Evolutionary conservation across 1,140 invertebrate genomes (phyloP).

Genomic region (Panonychus citri): DNA sequence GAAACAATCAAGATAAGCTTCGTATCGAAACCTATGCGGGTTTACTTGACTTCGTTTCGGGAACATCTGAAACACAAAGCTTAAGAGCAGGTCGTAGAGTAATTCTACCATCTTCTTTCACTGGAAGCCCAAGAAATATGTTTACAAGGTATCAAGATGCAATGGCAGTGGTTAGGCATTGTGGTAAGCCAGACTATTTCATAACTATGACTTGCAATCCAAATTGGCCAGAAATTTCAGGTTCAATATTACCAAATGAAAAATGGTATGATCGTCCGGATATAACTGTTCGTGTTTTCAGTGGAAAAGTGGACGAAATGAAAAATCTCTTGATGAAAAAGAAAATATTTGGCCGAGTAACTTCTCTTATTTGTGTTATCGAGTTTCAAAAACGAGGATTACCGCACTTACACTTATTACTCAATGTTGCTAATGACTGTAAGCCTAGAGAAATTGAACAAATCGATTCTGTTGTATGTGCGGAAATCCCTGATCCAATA

Average conservation of each 20-base stretch:
- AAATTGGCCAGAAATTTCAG: conserved; percentile 26
- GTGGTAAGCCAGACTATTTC: conserved; percentile 23
- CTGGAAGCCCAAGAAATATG: conserved; percentile 6
- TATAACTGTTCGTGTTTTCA: not conserved
- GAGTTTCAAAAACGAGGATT: conserved; percentile 26
- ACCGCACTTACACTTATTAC: conserved; percentile 22
- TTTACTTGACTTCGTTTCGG: too few relatives aligned
- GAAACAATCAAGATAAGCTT: not conserved
- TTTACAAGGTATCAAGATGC: conserved; percentile 16
- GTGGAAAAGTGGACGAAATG: not conserved
- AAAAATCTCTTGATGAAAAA: not conserved
- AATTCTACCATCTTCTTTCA: conserved; percentile 12
- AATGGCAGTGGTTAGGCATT: conserved; percentile 18
- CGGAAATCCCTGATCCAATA: not conserved
- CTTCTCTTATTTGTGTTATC: conserved; percentile 16
- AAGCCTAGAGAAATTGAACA: not conserved
- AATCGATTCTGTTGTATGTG: not conserved
- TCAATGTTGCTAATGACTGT: conserved; percentile 5
- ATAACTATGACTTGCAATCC: conserved; percentile 28
- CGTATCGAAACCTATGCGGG: too few relatives aligned
- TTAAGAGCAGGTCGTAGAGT: not conserved
- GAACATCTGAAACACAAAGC: too few relatives aligned
- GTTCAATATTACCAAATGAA: conserved; percentile 17
- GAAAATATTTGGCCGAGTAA: not conserved
- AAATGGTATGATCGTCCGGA: not conserved